Evolutionary conservation across 1,140 invertebrate species (phyloP), one percentile per base, ranked within the genome.

Genomic region (Conus betulinus): DNA sequence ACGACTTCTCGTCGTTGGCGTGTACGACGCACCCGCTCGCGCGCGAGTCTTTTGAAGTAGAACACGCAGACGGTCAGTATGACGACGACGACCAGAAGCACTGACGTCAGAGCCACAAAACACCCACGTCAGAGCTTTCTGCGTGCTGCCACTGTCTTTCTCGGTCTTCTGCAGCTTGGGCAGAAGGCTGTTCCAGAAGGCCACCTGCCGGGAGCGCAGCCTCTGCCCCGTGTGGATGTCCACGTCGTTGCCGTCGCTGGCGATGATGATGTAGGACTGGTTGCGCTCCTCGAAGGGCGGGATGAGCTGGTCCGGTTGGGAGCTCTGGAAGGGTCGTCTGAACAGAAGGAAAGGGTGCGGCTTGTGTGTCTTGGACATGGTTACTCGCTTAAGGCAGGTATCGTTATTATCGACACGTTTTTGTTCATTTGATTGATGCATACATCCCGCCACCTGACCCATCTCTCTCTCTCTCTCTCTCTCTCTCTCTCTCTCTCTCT

Each of bases 171-270:
- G 76, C 84, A 89, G 84, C 23, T 60, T 76, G 15, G 91, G 89
- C 1, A 92, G 27, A 7, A 91, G 84, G 51, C 84, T 55, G 84
- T 90, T 91, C 91, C 91, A 92, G 83, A 90, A 92, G 0, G 84
- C 87, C 83, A 91, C 85, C 55, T 88, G 71, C 13, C 82, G 82
- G 11, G 91, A 85, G 51, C 89, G 87, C 57, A 90, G 81, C 25
- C 81, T 53, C 15, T 53, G 52, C 13, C 76, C 89, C 2, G 79
- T 84, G 52, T 52, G 87, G 3, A 90, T 86, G 17, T 55, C 55
- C 5, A 71, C 88, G 27, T 84, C 71, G 7, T 63, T 60, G 27
- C 88, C 76, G 76, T 90, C 60, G 71, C 85, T 89, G 84, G 67
- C 53, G 67, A 92, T 81, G 20, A 74, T 82, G n/a, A 90, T n/a